phyloP scores from a whole-genome alignment of 2,888 invertebrate genomes.

The Dryocosmus kuriphilus region DNA sequence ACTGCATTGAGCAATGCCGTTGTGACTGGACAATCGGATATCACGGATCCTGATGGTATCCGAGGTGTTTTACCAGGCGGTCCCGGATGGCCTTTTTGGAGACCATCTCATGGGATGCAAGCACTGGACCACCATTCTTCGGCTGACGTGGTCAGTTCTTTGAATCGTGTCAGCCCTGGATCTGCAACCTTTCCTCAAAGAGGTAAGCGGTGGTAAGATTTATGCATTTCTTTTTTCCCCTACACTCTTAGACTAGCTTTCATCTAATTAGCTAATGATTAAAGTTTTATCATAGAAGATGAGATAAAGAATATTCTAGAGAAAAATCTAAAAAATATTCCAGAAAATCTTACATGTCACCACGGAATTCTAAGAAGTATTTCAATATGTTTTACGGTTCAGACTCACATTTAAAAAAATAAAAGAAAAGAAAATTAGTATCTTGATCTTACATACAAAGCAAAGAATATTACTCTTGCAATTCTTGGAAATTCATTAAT shows the following conservation, averaged over 20 bases:
- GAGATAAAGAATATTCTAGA: neutral
- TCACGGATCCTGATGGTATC: slow-evolving; percentile 70
- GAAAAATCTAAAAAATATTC: neutral
- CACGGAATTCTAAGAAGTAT: neutral
- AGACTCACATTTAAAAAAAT: neutral
- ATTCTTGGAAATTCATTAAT: neutral
- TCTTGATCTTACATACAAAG: neutral
- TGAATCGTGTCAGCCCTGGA: slow-evolving; percentile 73
- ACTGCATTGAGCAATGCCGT: slow-evolving; percentile 70
- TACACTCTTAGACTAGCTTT: slow-evolving; percentile 10
- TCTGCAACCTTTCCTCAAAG: slow-evolving; percentile 73
- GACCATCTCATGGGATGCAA: slow-evolving; percentile 72
- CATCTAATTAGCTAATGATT: neutral
- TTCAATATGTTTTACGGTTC: neutral
- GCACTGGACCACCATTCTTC: slow-evolving; percentile 73
- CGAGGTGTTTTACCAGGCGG: slow-evolving; percentile 70
- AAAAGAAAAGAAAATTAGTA: neutral
- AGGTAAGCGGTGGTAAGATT: slow-evolving; percentile 64
- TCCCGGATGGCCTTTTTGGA: slow-evolving; percentile 76
- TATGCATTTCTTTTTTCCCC: neutral
- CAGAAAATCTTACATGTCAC: neutral
- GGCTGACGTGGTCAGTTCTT: slow-evolving; percentile 69
- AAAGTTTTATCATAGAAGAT: neutral
- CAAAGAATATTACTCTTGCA: neutral
- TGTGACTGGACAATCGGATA: slow-evolving; percentile 70